These are phyloP conservation scores for Pipa parva DNA, from an alignment of 2,113 vertebrate genomes.

Conservation along the genomic window DNA sequence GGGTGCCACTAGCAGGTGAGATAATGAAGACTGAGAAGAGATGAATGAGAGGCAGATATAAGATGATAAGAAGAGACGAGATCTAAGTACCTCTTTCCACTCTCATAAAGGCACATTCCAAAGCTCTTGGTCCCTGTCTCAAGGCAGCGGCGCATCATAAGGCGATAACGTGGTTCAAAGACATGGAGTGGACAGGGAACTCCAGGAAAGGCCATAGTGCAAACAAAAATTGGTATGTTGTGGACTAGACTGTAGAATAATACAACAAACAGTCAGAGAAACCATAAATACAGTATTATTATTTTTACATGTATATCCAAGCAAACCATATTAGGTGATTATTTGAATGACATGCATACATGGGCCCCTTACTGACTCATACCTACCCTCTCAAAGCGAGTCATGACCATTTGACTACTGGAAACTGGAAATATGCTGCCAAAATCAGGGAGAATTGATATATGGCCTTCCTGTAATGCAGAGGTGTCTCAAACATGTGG, in stretches of 20 bases:
- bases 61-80: too few relatives aligned
- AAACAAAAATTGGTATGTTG: conserved; percentile 84
- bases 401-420: background rate
- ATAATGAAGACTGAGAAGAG: too few relatives aligned
- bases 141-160: conserved; percentile 88
- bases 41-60: too few relatives aligned
- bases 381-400: too few relatives aligned
- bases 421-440: background rate
- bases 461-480: too few relatives aligned
- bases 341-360: too few relatives aligned
- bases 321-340: too few relatives aligned
- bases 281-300: background rate
- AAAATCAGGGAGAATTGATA: too few relatives aligned
- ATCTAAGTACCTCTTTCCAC: conserved; percentile 73
- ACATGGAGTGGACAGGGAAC: conserved; percentile 79
- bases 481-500: too few relatives aligned
- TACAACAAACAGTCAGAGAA: background rate
- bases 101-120: conserved; percentile 85
- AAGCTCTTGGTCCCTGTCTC: conserved; percentile 83
- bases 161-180: conserved; percentile 84
- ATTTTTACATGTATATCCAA: too few relatives aligned
- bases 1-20: too few relatives aligned
- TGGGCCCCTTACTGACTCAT: too few relatives aligned
- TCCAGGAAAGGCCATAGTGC: conserved; percentile 82
- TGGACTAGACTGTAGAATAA: conserved; percentile 66